Evolutionary conservation across 2,797 vertebrate genomes (phyloP), one percentile per base, ranked within the genome.

Genomic region (Rhynchotus rufescens): DNA sequence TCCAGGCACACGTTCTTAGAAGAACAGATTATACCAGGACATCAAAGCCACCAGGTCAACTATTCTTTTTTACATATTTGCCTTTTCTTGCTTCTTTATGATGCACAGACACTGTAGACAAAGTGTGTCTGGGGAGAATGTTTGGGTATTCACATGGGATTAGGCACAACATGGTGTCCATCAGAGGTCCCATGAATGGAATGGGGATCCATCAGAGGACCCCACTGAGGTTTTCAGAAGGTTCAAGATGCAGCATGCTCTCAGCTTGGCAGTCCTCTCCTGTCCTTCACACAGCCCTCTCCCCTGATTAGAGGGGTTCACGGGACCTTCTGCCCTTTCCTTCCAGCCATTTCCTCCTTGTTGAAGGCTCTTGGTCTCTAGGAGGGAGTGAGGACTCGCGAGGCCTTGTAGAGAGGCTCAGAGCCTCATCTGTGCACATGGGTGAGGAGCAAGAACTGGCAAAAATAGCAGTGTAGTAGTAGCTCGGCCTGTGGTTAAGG

Each of bases 371-470:
- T 5, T 2, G 17, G 2, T 14, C 12, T 80, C 49, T 62, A 66
- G 56, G 30, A 49, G 28, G 32, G 52, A 40, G 9, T 14, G 22
- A 26, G 67, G 67, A 54, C 36, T 51, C 15, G 5, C 11, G 68
- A 30, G 12, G 8, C 23, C 44, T 51, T 6, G 4, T 40, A 19
- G 36, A 40, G 19, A 85, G 6, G 71, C 62, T 74, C 59, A 20
- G 28, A 15, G 14, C 32, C 36, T 68, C 21, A 1, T 23, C 65
- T 61, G 38, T 25, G 15, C 1, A 2, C 26, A 6, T 11, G 0
- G 2, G 4, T 69, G 72, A 68, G 56, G 45, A 82, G 28, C 5
- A n/a, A 79, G 51, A 89, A 49, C 8, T 38, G 38, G 42, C 34
- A 57, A 81, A 82, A 60, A 6, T 2, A 47, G 44, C 26, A 26